Evolutionary conservation across 1,140 invertebrate genomes (phyloP), one percentile per base, ranked within the genome.

Genomic region (Scylla paramamosain): DNA sequence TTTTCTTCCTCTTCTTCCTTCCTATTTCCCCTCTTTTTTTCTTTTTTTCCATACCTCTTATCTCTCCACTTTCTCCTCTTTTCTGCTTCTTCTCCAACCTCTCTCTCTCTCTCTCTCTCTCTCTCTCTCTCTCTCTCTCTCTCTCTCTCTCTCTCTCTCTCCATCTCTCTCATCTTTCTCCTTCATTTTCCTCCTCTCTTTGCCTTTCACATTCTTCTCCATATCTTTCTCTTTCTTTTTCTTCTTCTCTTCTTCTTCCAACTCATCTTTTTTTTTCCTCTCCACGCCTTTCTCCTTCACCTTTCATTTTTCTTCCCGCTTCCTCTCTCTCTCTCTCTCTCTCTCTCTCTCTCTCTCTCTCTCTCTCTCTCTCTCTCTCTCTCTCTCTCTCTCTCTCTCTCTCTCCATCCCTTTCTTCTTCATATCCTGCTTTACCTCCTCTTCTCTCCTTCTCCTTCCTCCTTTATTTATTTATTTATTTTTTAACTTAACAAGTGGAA

Each of bases 81-180:
- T 39, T 16, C 16, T 16, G 7, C 39, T 39, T 0, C 0, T 16
- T 39, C 39, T 39, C 39, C n/a, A n/a, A n/a, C 0, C n/a, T 39
- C n/a, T 39, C 39, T 87, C 91, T 92, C 91, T 92, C 91, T 92
- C 91, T 92, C 91, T 92, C 91, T 92, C 91, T 92, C 91, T 92
- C 91, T 92, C 91, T 92, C 91, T 92, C 52, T 92, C 52, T 92
- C 59, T 92, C 48, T 92, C 91, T 82, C 52, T 92, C 91, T 92
- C 28, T 92, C 91, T 92, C 28, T 77, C 91, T 92, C 91, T 77
- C 48, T 90, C 39, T 39, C 39, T 45, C 20, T 28, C 84, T n/a
- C 28, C 4, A 6, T 87, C 84, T 20, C 45, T 20, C 45, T 16
- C 39, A 20, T 45, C 12, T 45, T 25, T 16, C n/a, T 32, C 1